Evolutionary conservation across 2,888 invertebrate genomes (phyloP), one percentile per base, ranked within the genome.

Genomic region (Bembecia ichneumoniformis): DNA sequence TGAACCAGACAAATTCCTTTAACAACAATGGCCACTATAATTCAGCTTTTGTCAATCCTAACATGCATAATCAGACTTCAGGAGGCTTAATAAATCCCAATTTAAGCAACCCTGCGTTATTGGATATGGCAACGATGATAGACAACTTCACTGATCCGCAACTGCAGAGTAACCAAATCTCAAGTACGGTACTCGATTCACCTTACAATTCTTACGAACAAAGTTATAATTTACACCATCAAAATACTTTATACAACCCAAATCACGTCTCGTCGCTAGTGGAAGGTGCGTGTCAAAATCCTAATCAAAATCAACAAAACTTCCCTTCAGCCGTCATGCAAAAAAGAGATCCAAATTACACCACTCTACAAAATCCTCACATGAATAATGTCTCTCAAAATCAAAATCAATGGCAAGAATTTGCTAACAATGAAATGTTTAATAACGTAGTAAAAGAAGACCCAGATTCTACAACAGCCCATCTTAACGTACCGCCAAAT

Each of bases 111-210:
- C 88, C 91, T 35, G 90, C 90, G 34, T 82, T 92, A 11, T 77
- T 92, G 58, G 93, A 93, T 63, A 93, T 93, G 92, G 91, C 92
- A 36, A 89, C 92, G 4, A 93, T 93, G 92, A 91, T 93, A 55
- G 93, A 93, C 57, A 92, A 91, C 60, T 93, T 93, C 77, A 91
- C 91, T 35, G 92, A 93, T 64, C 91, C 92, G 14, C 94, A 94
- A 66, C 77, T 95, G 35, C 95, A 95, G 76, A 95, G 93, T 68
- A 94, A 94, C 67, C 94, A 94, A 77, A 94, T 94, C 57, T 94
- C 95, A 40, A 95, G 95, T 66, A 95, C 94, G 11, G 94, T 94
- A 3, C 77, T 94, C 60, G 94, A 94, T 68, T 91, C 90, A 3
- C 91, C 91, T 9, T 90, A 91, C 57, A 87, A 87, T 57, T 77